phyloP scores from a whole-genome alignment of 2,888 invertebrate species.

The Pilophorus perplexus region DNA sequence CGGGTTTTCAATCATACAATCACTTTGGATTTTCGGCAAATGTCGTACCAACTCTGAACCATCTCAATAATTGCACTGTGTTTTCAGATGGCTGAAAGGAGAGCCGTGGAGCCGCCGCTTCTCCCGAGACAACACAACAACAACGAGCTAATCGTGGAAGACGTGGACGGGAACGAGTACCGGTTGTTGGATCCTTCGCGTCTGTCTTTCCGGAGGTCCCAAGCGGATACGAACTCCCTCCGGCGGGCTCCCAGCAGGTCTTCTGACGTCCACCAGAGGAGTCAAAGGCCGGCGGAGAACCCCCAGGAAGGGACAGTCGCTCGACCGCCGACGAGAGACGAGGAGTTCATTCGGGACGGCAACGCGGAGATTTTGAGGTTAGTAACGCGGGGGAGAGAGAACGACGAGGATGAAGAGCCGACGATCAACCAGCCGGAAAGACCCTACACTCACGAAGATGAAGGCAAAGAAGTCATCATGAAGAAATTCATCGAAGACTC shows the following conservation, averaged over 20 bases:
- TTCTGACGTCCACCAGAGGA: conserved; percentile 50
- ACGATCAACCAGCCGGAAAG: conserved; percentile 48
- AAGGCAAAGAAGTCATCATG: conserved; percentile 81
- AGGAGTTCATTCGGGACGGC: conserved; percentile 78
- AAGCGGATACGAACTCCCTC: conserved; percentile 31
- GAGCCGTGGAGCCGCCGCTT: conserved; percentile 5
- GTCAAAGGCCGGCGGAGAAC: conserved; percentile 46
- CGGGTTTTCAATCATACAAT: no score
- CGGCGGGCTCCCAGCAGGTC: conserved; percentile 25
- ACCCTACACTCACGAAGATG: conserved; percentile 51
- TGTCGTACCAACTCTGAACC: no score
- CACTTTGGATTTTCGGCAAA: no score
- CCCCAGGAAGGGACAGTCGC: conserved; percentile 49
- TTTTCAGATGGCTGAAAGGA: conserved; percentile 32
- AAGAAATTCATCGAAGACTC: conserved; percentile 76
- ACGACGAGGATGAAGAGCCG: conserved; percentile 44
- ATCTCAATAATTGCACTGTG: no score
- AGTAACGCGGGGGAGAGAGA: conserved; percentile 70
- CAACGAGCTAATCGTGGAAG: conserved; percentile 58
- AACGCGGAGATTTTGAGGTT: conserved; percentile 79
- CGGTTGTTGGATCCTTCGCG: conserved; percentile 49
- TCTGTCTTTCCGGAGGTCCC: conserved; percentile 51
- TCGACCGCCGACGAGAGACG: conserved; percentile 46
- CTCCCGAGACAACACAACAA: background rate
- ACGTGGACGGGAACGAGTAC: conserved; percentile 56